Evolutionary conservation across 2,797 vertebrate genomes (phyloP), one percentile per base, ranked within the genome.

Genomic region (Onychomys arenicola): DNA sequence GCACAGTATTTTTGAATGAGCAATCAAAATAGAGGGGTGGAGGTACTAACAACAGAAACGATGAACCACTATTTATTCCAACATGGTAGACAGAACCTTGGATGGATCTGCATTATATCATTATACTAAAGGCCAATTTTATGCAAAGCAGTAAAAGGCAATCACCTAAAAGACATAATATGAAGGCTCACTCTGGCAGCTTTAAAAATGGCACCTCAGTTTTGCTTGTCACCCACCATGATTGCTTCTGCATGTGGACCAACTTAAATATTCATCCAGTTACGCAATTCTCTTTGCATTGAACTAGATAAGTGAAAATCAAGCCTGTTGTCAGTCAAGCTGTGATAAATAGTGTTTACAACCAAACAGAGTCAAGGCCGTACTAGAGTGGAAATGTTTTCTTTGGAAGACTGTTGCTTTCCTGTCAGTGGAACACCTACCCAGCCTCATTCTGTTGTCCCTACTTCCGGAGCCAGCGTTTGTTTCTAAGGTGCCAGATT

Each of bases 261-360:
- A 95, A 91, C 76, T 95, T 94, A 96, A 97, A 87, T 94, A 94
- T 67, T 94, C 90, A 88, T 81, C 78, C 43, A 34, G 40, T 34
- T 85, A 14, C 23, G 34, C 73, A 37, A 52, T 49, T 69, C 87
- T 89, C 86, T 89, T 81, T 93, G 23, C n/a, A 80, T 87, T 89
- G 95, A 94, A 89, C 80, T 81, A 52, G 94, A 80, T 82, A 96
- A 76, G 37, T 29, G 5, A 83, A 96, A 89, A 92, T 91, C 78
- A 94, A 91, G 65, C 32, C 89, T 69, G 34, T 76, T 49, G 1
- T 93, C 85, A 90, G 32, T 87, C 49, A 95, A 57, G 77, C 37
- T 91, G 25, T 65, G 76, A 81, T 95, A 95, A 89, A 69, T 71
- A 81, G 32, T 91, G 55, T 93, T 96, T 97, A 59, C 89, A 63